Conservation (phyloP, 2,888 invertebrate genomes). For the Lampropteryx suffumata region DNA sequence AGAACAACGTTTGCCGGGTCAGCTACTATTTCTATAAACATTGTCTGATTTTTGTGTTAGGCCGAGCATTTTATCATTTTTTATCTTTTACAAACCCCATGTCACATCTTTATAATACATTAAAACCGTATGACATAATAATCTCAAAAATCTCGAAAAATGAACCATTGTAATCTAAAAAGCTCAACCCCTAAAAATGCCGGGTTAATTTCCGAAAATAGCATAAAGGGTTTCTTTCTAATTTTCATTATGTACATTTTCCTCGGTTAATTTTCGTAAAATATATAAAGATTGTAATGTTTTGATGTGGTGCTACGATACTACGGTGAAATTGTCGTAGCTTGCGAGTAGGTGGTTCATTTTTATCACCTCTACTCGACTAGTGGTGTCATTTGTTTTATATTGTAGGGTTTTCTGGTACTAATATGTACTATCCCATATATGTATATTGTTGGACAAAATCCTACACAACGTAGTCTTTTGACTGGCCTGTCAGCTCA, state of each 20-base stretch:
- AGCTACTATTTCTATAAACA: too few species aligned
- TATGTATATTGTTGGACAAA: too few species aligned
- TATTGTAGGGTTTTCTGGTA: too few species aligned
- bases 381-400: too few species aligned
- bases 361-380: constrained; percentile 6
- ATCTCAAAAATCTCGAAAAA: not conserved
- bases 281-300: not conserved
- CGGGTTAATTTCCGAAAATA: not conserved
- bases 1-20: too few species aligned
- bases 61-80: too few species aligned
- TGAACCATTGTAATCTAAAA: constrained; percentile 1
- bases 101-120: not conserved
- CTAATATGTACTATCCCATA: too few species aligned
- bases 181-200: not conserved
- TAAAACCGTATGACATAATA: not conserved
- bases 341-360: not conserved
- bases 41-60: too few species aligned
- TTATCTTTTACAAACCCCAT: not conserved
- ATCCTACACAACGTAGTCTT: too few species aligned
- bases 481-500: too few species aligned
- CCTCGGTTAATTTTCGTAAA: constrained; percentile 3
- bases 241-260: constrained; percentile 1
- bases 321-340: not conserved
- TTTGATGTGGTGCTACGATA: not conserved
- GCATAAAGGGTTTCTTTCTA: not conserved